Evolutionary conservation across 2,797 vertebrate species (phyloP), one percentile per base, ranked within the genome.

Genomic region (Hippoglossus hippoglossus): DNA sequence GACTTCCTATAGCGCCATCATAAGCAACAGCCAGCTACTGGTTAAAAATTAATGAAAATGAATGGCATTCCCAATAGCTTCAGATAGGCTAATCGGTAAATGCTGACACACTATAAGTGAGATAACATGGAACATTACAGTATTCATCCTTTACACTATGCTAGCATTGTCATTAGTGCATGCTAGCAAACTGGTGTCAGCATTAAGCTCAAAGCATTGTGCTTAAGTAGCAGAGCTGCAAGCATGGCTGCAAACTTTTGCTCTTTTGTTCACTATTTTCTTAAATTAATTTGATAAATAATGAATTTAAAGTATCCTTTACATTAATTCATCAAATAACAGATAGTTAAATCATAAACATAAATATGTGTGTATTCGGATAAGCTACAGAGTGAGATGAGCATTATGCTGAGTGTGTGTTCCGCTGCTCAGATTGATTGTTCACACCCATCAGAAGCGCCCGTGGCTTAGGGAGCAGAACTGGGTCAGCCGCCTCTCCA

Each of bases 401-500:
- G 34, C 39, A 36, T 47, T 26, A 61, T 60, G 53, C 36, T 22
- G 15, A 60, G 47, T 46, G 13, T 59, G 55, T 64, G 55, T 81
- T 77, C 61, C 26, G 25, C 73, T 71, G 66, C 61, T 73, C 25
- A 60, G 63, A 81, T 74, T 56, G 73, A 85, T 84, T 84, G 73
- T 86, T 85, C 73, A 84, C 77, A 79, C 70, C 49, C 64, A 77
- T 61, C 10, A 55, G 66, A 53, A 73, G 51, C 36, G 46, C 66
- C 68, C 60, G 52, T 41, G 72, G 75, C 77, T 82, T 69, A 80
- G 21, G 75, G 80, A 79, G 79, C 74, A 87, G 71, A 91, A 90
- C 7, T 88, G 86, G 86, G 90, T 93, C 90, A 92, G 73, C 67
- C 13, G 44, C 83, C 72, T 83, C 78, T 73, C 67, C 71, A 68